Conservation (phyloP, 2,797 vertebrate genomes). For the Lepilemur septentrionalis region DNA sequence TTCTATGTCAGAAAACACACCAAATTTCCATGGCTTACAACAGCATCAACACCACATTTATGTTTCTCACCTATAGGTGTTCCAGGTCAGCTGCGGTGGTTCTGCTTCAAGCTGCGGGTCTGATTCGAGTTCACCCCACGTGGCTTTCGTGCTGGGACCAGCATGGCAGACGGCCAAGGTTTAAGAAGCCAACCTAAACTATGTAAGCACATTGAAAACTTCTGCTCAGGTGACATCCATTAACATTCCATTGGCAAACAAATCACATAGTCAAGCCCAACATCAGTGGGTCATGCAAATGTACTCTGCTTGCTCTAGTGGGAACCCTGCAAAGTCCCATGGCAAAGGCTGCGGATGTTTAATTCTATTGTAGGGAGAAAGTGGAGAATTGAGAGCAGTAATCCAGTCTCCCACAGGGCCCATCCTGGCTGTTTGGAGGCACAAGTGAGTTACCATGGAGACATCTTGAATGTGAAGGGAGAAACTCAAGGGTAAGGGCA, state of each 20-base stretch:
- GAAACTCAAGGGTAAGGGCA: slow-evolving; percentile 58
- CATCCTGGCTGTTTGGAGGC: slow-evolving; percentile 53
- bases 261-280: background rate
- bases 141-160: background rate
- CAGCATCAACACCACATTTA: background rate
- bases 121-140: background rate
- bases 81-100: background rate
- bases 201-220: background rate
- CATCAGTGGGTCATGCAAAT: background rate
- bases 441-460: slow-evolving; percentile 72
- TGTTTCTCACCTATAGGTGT: background rate
- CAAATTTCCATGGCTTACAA: background rate
- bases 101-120: background rate
- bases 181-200: background rate
- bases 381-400: background rate
- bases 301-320: background rate
- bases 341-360: slow-evolving; percentile 26
- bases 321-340: background rate
- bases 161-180: background rate
- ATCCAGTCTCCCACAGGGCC: slow-evolving; percentile 22
- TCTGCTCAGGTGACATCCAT: background rate
- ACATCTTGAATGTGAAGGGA: background rate
- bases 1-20: background rate
- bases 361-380: background rate
- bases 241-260: background rate